Evolutionary conservation across 1,140 invertebrate species (phyloP).

Genomic region (Leptinotarsa defecta): DNA sequence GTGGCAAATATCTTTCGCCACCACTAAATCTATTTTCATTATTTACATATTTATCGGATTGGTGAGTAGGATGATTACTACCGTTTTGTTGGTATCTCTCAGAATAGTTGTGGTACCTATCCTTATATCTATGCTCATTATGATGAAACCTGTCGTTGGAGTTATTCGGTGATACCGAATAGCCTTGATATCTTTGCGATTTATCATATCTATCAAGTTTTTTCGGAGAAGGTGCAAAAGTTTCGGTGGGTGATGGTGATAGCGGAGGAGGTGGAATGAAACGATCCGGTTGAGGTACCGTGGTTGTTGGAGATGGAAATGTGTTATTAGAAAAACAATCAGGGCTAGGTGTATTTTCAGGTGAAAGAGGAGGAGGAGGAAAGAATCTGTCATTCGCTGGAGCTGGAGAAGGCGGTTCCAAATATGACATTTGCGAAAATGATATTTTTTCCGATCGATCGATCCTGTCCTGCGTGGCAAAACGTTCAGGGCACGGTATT

Average conservation of each 20-base stretch:
- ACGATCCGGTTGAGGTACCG: constrained; percentile 44
- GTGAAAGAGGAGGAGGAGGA: constrained; percentile 53
- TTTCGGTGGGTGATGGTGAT: constrained; percentile 52
- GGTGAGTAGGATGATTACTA: constrained; percentile 39
- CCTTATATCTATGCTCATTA: constrained; percentile 32
- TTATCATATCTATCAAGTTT: constrained; percentile 46
- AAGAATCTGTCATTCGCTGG: constrained; percentile 54
- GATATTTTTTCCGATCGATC: constrained; percentile 37
- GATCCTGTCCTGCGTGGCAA: constrained; percentile 42
- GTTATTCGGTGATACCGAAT: constrained; percentile 31
- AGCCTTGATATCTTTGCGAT: constrained; percentile 35
- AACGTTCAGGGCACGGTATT: constrained; percentile 51
- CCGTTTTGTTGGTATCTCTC: constrained; percentile 34
- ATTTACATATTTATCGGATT: constrained; percentile 41
- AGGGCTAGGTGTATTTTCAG: constrained; percentile 49
- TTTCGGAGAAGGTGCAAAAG: constrained; percentile 42
- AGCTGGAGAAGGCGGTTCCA: constrained; percentile 56
- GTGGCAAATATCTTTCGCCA: constrained; percentile 63
- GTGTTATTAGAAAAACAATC: constrained; percentile 53
- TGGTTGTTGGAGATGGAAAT: constrained; percentile 52
- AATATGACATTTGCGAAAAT: constrained; percentile 38
- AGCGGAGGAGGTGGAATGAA: constrained; percentile 54
- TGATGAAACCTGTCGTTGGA: constrained; percentile 36
- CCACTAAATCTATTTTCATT: constrained; percentile 38
- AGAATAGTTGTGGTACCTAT: constrained; percentile 38